Evolutionary conservation across 2,113 vertebrate genomes (phyloP), one percentile per base, ranked within the genome.

Genomic region (Coregonus clupeaformis): DNA sequence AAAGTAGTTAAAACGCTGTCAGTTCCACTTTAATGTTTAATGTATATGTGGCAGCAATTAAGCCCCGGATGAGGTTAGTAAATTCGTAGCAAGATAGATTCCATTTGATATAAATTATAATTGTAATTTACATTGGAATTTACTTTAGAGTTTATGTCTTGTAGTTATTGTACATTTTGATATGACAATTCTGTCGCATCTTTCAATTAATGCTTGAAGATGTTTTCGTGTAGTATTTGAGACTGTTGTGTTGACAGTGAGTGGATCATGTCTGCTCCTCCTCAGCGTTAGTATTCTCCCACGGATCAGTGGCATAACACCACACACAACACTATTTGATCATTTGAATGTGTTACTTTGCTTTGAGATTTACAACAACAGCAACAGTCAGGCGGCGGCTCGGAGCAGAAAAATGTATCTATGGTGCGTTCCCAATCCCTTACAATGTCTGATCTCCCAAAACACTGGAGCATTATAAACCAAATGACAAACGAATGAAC

Each of bases 321-420:
- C 14, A n/a, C 24, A n/a, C 63, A 65, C 63, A 65, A 27, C 63
- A 65, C n/a, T 24, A 65, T 27, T 65, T 27, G 22, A 65, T 65
- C 63, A 16, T 65, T 24, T 65, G 9, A 65, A 24, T 27, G 25
- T 30, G 22, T 65, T 29, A 22, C 24, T 65, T 64, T 22, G 62
- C 22, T 64, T 29, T 22, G 63, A n/a, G 63, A 65, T 65, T 65
- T 65, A 25, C 63, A 65, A 29, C 25, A 65, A 65, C 24, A 65
- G 22, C 25, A 25, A 12, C 24, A 12, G 14, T n/a, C 9, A 9
- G 59, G 6, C 59, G 6, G 59, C 11, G 22, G 9, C 63, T 65
- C 24, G 63, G 22, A 65, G 63, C 63, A 65, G 63, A 25, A 65
- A 22, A 65, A 27, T 22, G 57, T 1, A 6, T 60, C 57, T 5